Evolutionary conservation across 2,113 vertebrate genomes (phyloP), one percentile per base, ranked within the genome.

Genomic region (Perognathus longimembris): DNA sequence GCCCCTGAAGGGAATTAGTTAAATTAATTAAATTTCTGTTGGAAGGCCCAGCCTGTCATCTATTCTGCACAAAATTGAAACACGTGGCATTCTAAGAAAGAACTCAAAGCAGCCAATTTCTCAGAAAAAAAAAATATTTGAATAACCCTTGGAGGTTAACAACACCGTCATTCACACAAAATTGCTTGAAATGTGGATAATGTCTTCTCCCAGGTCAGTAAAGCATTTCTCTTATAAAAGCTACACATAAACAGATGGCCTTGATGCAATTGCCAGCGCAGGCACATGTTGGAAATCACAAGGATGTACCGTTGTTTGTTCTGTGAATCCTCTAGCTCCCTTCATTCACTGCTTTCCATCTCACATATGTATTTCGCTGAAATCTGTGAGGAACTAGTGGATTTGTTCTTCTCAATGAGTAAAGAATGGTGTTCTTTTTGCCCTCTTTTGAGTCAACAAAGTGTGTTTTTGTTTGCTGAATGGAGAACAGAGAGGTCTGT

Each of bases 81-180:
- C 89, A 85, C 70, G 36, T n/a, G 30, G 81, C 70, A 20, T 61
- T 96, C 92, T 79, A 21, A 95, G 40, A 92, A 88, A 54, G 7
- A 94, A 50, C 32, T 50, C 42, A 93, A 92, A 91, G 57, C 74
- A 85, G 84, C 81, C 84, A 95, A 15, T 96, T 97, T 75, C 91
- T 96, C 89, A 84, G 77, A 93, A 81, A 54, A 45, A n/a, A 45
- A 54, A 54, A 85, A 88, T 94, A 86, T 89, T 89, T 91, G 95
- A 89, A 93, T 95, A 94, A 94, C 91, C 87, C 67, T 63, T 3
- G 9, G 64, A 96, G 77, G 93, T 91, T 87, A 94, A 59, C 66
- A 61, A 66, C 66, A 76, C 69, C n/a, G 69, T 95, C 92, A 24
- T 59, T 94, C 92, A 69, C 70, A 64, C 8, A 64, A 77, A 90